phyloP scores from a whole-genome alignment of 2,888 invertebrate species.

The Syritta pipiens region DNA sequence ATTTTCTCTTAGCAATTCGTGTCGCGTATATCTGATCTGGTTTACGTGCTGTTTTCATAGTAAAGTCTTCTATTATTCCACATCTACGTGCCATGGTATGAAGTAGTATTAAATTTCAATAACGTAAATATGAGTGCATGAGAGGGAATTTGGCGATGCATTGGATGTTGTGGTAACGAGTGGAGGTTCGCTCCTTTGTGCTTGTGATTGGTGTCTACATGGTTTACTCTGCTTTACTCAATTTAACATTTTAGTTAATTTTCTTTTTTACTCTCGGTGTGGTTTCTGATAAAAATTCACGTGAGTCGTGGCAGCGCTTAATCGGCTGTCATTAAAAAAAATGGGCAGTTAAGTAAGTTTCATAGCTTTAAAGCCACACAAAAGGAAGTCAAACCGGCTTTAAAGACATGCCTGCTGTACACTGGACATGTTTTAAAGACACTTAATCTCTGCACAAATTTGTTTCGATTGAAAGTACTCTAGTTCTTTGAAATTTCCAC shows the following conservation, averaged over 20 bases:
- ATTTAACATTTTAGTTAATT: no score
- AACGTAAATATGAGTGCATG: conserved; percentile 52
- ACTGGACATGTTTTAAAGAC: no score
- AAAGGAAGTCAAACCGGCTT: neutral
- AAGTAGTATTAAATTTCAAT: conserved; percentile 64
- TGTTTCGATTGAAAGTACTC: no score
- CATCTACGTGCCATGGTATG: conserved; percentile 56
- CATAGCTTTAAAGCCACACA: no score
- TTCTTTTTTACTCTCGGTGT: neutral
- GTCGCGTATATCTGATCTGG: conserved; percentile 68
- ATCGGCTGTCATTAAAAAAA: no score
- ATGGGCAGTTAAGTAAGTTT: no score
- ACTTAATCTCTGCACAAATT: no score
- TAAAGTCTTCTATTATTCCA: conserved; percentile 60
- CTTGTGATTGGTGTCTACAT: conserved; percentile 16
- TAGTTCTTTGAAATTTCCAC: no score
- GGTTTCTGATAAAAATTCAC: no score
- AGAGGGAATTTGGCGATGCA: conserved; percentile 33
- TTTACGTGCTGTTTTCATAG: conserved; percentile 66
- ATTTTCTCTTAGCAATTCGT: conserved; percentile 50
- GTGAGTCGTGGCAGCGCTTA: no score
- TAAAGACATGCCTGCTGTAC: no score
- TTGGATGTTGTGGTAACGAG: conserved; percentile 18
- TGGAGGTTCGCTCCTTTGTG: conserved; percentile 32
- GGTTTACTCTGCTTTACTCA: conserved; percentile 19